Percentiles rank a stretch among this genome's conserved stretches.
Conservation (phyloP, 2,888 invertebrate species). For the Epirrhoe alternata region DNA sequence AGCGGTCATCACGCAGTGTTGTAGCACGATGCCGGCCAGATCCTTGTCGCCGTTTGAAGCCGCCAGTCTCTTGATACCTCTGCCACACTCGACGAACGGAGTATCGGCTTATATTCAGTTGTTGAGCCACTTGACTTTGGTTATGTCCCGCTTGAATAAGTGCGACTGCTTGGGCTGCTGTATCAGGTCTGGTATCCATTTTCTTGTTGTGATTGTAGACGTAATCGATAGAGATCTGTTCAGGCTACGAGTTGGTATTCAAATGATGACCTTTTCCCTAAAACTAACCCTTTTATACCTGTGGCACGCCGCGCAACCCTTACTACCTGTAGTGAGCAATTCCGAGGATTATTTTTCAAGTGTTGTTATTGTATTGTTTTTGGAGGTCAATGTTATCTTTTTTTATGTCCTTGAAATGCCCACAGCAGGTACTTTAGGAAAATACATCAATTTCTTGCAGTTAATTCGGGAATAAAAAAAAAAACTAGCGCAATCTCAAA, state of each 20-base stretch:
- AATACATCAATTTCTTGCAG: no score
- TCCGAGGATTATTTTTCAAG: no score
- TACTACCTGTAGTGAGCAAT: no score
- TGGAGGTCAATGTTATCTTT: no score
- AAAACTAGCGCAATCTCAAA: no score
- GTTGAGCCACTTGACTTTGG: conserved; percentile 13
- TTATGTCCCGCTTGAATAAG: conserved; percentile 9
- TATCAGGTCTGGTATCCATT: conserved; percentile 14
- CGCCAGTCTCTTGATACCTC: conserved; percentile 13
- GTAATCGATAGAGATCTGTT: conserved; percentile 9
- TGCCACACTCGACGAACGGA: conserved; percentile 18
- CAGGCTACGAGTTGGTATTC: conserved; percentile 17
- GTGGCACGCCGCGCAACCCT: no score
- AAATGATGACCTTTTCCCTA: conserved; percentile 9
- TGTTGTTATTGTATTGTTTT: no score
- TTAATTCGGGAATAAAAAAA: no score
- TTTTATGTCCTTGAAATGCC: no score
- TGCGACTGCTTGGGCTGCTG: conserved; percentile 13
- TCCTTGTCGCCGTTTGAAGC: conserved; percentile 12
- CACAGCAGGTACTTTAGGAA: no score
- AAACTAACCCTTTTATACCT: no score
- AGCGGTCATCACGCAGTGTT: conserved; percentile 21
- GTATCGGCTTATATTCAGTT: conserved; percentile 5
- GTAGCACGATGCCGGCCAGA: conserved; percentile 14
- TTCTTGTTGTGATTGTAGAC: conserved; percentile 3